These are phyloP conservation scores for Chloroclysta siterata DNA, from an alignment of 2,888 invertebrate genomes.

Conservation along the genomic window DNA sequence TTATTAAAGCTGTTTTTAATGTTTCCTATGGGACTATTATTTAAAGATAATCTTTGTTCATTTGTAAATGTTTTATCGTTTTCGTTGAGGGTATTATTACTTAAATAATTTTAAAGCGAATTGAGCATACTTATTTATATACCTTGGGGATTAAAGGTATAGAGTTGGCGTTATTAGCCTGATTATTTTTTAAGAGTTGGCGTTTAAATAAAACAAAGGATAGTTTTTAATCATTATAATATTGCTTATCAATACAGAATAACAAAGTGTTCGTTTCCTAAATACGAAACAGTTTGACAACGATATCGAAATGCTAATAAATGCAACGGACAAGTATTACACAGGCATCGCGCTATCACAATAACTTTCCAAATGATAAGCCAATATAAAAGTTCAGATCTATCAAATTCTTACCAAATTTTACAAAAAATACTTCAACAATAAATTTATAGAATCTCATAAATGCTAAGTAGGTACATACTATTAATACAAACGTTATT, in stretches of 20 bases:
- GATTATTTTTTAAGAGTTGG: too few relatives aligned
- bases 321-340: slow-evolving; percentile 76
- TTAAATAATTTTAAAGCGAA: too few relatives aligned
- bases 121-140: too few relatives aligned
- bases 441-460: slow-evolving; percentile 78
- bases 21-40: slow-evolving; percentile 1
- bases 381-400: slow-evolving; percentile 76
- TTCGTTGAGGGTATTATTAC: not conserved
- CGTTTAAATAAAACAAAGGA: slow-evolving; percentile 48
- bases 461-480: slow-evolving; percentile 76
- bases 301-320: slow-evolving; percentile 81
- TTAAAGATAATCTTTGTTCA: not conserved
- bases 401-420: slow-evolving; percentile 70
- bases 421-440: slow-evolving; percentile 77
- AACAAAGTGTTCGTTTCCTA: slow-evolving; percentile 78
- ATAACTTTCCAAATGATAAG: slow-evolving; percentile 67
- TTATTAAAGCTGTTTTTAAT: slow-evolving; percentile 1
- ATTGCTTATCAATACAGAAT: slow-evolving; percentile 84
- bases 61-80: not conserved
- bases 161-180: too few relatives aligned
- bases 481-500: slow-evolving; percentile 73
- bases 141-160: too few relatives aligned
- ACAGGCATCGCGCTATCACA: slow-evolving; percentile 82
- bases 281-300: slow-evolving; percentile 73
- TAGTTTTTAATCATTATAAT: slow-evolving; percentile 78